A percentile compares a stretch with the other conserved stretches of the same genome.
These are phyloP conservation scores for Cryptophagus acutangulus DNA, from an alignment of 2,888 invertebrate genomes.

Conservation along the genomic window DNA sequence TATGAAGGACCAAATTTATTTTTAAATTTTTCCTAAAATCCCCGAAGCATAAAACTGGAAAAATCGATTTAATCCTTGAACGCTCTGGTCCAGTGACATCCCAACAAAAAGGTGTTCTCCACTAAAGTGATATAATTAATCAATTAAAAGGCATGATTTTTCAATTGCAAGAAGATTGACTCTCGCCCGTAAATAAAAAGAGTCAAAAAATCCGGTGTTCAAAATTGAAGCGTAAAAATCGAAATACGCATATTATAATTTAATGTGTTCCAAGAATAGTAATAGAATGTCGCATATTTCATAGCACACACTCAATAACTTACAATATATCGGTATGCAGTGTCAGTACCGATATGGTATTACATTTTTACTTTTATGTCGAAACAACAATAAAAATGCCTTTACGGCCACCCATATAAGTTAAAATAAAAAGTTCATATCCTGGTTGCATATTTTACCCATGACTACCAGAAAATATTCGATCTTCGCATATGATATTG, in stretches of 20 bases:
- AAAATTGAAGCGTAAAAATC: too few species aligned
- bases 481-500: conserved; percentile 15
- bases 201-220: too few species aligned
- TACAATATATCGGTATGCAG: conserved; percentile 26
- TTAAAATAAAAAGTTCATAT: conserved; percentile 28
- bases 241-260: conserved; percentile 11
- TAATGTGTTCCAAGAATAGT: conserved; percentile 21
- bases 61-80: too few species aligned
- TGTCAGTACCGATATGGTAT: conserved; percentile 30
- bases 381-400: conserved; percentile 34
- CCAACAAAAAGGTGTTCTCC: too few species aligned
- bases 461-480: conserved; percentile 29
- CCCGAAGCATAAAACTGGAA: too few species aligned
- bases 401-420: conserved; percentile 31
- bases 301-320: conserved; percentile 24
- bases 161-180: too few species aligned
- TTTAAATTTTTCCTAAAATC: too few species aligned
- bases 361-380: conserved; percentile 34
- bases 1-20: too few species aligned
- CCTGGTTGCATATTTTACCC: conserved; percentile 32
- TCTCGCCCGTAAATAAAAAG: too few species aligned
- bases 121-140: too few species aligned
- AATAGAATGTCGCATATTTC: conserved; percentile 17
- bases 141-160: too few species aligned
- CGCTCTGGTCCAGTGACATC: too few species aligned